Base-by-base conservation (phyloP, 2,888 invertebrate species). In the Strigamia transsilvanica region DNA sequence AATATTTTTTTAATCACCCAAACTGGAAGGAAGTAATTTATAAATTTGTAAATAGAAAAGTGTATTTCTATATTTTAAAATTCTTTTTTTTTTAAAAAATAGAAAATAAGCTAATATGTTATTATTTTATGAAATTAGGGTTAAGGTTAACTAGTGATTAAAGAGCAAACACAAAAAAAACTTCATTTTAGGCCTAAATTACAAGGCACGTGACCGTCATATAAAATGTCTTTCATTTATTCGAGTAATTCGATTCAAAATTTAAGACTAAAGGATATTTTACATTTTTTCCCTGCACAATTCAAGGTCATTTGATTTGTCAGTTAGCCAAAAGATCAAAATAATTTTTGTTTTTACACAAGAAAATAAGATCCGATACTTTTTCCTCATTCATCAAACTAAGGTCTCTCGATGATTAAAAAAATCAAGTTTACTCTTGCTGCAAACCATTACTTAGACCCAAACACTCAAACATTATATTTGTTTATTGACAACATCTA, bases 51-150 rank as follows among this genome's bases (percentile, higher is more conserved):
- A 27, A 27, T 38, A 5, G 38, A 7, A 38, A 38, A 38, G 1
- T 38, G 6, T 38, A 3, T 5, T 34, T 34, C 7, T 34, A 34
- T 5, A 5, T 34, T 34, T 34, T 34, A 3, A 34, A 5, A 5
- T 34, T 5, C 34, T 42, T 51, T n/a, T n/a, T n/a, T 18, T 13
- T 51, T 15, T 13, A 42, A 6, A 51, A 56, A 56, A 18, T 18
- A n/a, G 21, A 21, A 56, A 56, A 56, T 56, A 56, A 56, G 15
- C 5, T 27, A 56, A n/a, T 46, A 6, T 56, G 56, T 56, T 21
- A 56, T 56, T 56, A 56, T 56, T 56, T 9, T 9, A 56, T 56
- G 56, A 56, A 56, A 56, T 56, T 56, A 56, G 56, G 56, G 56
- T 56, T 56, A 56, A 56, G 56, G 56, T 56, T 56, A 56, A 56